Percentiles rank a stretch among this genome's conserved stretches.
Evolutionary conservation across 2,797 vertebrate species (phyloP).

Genomic region (Thunnus albacares): DNA sequence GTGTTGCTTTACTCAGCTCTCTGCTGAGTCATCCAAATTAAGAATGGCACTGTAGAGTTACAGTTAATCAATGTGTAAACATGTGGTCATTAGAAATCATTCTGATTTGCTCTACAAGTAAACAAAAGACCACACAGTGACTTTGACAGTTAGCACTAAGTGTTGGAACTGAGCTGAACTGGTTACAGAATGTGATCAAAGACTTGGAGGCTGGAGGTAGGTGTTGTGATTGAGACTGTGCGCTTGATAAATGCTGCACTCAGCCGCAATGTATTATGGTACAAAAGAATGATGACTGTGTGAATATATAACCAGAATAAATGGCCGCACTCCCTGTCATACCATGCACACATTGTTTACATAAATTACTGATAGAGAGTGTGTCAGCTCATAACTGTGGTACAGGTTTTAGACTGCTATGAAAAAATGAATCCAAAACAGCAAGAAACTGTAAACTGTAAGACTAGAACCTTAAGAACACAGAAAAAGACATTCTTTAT

Average conservation of each 20-base stretch:
- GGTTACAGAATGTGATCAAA: conserved; percentile 45
- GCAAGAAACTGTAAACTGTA: not conserved
- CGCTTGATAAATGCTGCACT: conserved; percentile 45
- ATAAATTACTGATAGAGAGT: conserved; percentile 49
- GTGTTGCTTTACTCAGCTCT: conserved; percentile 23
- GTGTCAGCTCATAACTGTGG: conserved; percentile 35
- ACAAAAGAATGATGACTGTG: conserved; percentile 36
- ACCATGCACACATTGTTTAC: conserved; percentile 29
- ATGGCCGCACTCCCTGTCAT: conserved; percentile 39
- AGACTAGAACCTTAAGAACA: not conserved
- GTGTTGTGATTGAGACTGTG: conserved; percentile 37
- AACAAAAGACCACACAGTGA: conserved; percentile 22
- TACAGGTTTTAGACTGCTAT: conserved; percentile 2
- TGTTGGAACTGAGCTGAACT: conserved; percentile 18
- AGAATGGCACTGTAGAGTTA: not conserved
- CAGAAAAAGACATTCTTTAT: not conserved
- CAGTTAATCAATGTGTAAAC: conserved; percentile 4
- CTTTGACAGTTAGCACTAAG: conserved; percentile 19
- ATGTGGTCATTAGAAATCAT: conserved; percentile 35
- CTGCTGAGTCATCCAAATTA: conserved; percentile 13
- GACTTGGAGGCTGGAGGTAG: not conserved
- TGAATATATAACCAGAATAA: conserved; percentile 51
- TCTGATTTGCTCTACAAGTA: conserved; percentile 19
- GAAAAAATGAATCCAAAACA: not conserved
- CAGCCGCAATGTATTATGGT: conserved; percentile 26